Evolutionary conservation across 2,797 vertebrate species (phyloP).

Genomic region (Morus bassanus): DNA sequence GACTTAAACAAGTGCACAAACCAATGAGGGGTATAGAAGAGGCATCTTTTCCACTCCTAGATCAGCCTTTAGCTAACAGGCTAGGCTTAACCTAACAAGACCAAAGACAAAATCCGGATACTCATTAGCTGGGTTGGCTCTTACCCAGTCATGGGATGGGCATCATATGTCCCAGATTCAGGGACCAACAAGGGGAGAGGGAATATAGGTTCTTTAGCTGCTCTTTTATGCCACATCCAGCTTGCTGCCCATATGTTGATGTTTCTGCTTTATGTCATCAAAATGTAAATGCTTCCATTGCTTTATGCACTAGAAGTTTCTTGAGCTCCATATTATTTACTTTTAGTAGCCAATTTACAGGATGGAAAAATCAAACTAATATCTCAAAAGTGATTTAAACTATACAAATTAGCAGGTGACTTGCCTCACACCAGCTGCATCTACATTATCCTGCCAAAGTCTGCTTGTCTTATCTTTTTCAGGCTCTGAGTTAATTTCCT

Average conservation of each 20-base stretch:
- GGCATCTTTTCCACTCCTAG: neutral
- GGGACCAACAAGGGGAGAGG: neutral
- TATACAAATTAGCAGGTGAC: neutral
- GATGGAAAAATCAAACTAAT: neutral
- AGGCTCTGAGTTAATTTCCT: neutral
- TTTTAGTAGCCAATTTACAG: neutral
- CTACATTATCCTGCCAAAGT: neutral
- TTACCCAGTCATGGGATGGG: neutral
- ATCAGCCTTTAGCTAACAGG: neutral
- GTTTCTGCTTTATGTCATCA: neutral
- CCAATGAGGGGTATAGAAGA: neutral
- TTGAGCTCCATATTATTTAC: neutral
- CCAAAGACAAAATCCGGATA: neutral
- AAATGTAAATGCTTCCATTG: neutral
- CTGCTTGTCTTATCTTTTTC: neutral
- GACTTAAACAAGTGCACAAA: neutral
- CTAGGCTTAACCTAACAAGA: neutral
- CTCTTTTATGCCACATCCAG: neutral
- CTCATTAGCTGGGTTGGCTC: neutral
- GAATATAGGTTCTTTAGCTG: neutral
- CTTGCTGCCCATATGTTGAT: neutral
- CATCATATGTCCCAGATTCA: neutral
- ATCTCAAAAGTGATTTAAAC: neutral
- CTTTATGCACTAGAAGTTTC: neutral
- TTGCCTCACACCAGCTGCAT: neutral